Conservation (phyloP, 1,140 invertebrate genomes). For the Helicoverpa zea region DNA sequence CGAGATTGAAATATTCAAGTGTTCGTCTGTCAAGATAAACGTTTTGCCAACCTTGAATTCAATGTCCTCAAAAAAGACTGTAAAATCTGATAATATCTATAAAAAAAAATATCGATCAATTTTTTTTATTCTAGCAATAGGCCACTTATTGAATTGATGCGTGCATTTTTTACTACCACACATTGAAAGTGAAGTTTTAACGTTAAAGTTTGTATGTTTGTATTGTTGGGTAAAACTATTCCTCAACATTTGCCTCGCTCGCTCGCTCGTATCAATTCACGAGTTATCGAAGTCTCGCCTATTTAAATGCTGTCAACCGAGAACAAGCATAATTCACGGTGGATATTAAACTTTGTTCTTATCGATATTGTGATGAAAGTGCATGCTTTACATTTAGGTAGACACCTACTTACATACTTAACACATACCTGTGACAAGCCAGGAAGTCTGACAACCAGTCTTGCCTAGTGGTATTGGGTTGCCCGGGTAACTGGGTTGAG, state of each 20-base stretch:
- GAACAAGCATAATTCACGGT: background rate
- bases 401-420: no score
- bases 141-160: no score
- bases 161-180: no score
- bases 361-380: background rate
- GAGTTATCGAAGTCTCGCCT: conserved; percentile 1
- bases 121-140: no score
- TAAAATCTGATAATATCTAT: no score
- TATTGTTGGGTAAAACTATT: background rate
- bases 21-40: background rate
- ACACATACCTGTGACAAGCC: no score
- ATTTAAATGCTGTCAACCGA: conserved; percentile 15
- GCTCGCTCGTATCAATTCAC: background rate
- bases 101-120: no score
- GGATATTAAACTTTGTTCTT: conserved; percentile 7
- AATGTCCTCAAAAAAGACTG: background rate
- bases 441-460: no score
- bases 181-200: no score
- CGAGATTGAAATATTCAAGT: background rate
- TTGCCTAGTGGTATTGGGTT: no score
- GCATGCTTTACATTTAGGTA: no score
- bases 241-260: background rate
- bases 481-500: no score
- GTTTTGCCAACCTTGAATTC: conserved; percentile 1
- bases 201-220: background rate